Evolutionary conservation across 2,113 vertebrate genomes (phyloP).

Genomic region (Gopherus flavomarginatus): DNA sequence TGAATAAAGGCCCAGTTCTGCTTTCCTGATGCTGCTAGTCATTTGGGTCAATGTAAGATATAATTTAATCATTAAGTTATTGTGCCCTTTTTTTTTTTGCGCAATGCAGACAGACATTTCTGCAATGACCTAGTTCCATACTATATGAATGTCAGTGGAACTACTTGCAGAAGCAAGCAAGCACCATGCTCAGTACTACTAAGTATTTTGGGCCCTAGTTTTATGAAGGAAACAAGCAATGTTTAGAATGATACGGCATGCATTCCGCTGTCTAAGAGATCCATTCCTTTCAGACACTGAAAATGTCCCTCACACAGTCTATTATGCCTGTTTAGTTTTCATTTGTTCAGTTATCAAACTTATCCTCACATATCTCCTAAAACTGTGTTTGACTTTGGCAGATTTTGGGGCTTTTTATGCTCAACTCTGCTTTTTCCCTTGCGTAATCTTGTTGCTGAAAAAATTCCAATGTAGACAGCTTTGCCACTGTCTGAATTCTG

Average conservation of each 20-base stretch:
- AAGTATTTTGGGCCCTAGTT: not conserved
- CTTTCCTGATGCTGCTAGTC: not conserved
- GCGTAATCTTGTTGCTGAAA: not conserved
- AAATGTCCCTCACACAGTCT: not conserved
- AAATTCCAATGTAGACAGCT: not conserved
- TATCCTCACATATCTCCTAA: not conserved
- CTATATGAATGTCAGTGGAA: not conserved
- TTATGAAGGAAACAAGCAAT: not conserved
- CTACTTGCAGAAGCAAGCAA: not conserved
- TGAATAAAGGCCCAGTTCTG: not conserved
- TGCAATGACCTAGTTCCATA: not conserved
- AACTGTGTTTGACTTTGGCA: not conserved
- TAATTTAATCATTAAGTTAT: not conserved
- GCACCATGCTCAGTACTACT: accelerated
- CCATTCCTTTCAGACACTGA: not conserved
- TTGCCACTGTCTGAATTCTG: not conserved
- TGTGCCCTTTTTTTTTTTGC: not conserved
- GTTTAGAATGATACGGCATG: accelerated
- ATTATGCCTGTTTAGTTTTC: not conserved
- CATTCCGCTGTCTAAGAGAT: not conserved
- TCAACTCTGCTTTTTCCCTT: not conserved
- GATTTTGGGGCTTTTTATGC: not conserved
- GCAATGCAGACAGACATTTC: not conserved
- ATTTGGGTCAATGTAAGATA: not conserved
- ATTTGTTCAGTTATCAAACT: not conserved